Conservation (phyloP, 2,888 invertebrate genomes). For the Scaptodrosophila latifasciaeformis region DNA sequence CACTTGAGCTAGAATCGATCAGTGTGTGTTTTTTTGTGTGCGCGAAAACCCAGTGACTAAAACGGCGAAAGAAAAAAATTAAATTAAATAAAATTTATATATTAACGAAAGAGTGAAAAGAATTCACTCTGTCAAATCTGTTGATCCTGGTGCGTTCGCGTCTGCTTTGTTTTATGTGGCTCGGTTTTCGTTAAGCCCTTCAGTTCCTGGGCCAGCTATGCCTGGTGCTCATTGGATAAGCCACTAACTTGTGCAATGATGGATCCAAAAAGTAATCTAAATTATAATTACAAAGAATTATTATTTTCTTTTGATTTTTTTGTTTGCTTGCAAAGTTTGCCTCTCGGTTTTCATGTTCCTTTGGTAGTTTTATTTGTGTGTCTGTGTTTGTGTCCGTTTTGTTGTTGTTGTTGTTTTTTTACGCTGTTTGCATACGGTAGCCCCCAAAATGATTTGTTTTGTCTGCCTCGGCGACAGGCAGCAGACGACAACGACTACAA, state of each 20-base stretch:
- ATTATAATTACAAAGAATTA: no score
- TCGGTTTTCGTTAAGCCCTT: conserved; percentile 8
- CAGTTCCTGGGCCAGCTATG: conserved; percentile 39
- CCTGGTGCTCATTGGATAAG: conserved; percentile 38
- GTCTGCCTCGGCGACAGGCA: conserved; percentile 50
- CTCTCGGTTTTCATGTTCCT: no score
- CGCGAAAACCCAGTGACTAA: no score
- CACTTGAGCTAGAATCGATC: no score
- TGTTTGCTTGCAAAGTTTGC: no score
- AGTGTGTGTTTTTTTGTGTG: no score
- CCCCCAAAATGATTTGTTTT: conserved; percentile 59
- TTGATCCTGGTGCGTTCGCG: conserved; percentile 29
- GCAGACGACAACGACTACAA: no score
- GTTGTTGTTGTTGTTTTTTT: conserved; percentile 28
- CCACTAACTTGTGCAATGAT: conserved; percentile 57
- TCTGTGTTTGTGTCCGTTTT: conserved; percentile 15
- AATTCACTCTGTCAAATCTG: conserved; percentile 9
- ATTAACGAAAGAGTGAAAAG: no score
- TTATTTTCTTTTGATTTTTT: no score
- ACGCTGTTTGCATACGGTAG: conserved; percentile 42
- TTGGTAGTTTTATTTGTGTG: conserved; percentile 15
- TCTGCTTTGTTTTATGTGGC: conserved; percentile 41
- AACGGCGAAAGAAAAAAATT: no score
- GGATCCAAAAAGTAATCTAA: conserved; percentile 74
- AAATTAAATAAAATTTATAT: no score